Evolutionary conservation across 2,113 vertebrate genomes (phyloP).

Genomic region (Oncorhynchus tshawytscha): DNA sequence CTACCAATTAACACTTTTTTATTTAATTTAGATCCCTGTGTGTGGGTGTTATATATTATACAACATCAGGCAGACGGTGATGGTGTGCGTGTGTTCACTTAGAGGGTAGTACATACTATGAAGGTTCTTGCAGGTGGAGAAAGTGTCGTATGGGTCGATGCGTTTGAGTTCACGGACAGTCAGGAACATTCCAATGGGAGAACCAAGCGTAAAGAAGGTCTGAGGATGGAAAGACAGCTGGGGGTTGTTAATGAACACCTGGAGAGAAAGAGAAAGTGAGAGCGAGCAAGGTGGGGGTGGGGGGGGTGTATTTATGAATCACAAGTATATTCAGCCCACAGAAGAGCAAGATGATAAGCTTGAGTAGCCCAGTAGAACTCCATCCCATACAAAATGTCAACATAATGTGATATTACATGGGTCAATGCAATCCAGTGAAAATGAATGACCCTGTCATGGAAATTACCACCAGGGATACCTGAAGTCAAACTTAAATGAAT

Average conservation of each 20-base stretch:
- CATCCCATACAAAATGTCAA: too few relatives aligned
- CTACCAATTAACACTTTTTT: too few relatives aligned
- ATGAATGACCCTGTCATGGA: neutral
- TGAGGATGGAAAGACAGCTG: conserved; percentile 89
- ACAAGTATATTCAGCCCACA: neutral
- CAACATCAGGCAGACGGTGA: neutral
- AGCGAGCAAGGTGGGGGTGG: neutral
- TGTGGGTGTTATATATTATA: neutral
- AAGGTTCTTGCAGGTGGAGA: conserved; percentile 96
- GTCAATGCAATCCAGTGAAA: neutral
- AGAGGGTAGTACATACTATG: conserved; percentile 98
- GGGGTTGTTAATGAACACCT: conserved; percentile 92
- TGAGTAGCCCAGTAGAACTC: too few relatives aligned
- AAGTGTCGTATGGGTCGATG: conserved; percentile 88
- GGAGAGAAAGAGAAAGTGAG: neutral
- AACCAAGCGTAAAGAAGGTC: conserved; percentile 95
- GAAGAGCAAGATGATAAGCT: too few relatives aligned
- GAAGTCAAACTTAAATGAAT: too few relatives aligned
- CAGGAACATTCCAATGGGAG: conserved; percentile 97
- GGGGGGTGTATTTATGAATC: neutral
- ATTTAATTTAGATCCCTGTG: neutral
- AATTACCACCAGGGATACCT: too few relatives aligned
- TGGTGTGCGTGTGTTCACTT: conserved; percentile 49
- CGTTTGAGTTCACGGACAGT: conserved; percentile 91
- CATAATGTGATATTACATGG: neutral